These are phyloP conservation scores for Sylvietta virens DNA, from an alignment of 2,113 vertebrate genomes.

Conservation along the genomic window DNA sequence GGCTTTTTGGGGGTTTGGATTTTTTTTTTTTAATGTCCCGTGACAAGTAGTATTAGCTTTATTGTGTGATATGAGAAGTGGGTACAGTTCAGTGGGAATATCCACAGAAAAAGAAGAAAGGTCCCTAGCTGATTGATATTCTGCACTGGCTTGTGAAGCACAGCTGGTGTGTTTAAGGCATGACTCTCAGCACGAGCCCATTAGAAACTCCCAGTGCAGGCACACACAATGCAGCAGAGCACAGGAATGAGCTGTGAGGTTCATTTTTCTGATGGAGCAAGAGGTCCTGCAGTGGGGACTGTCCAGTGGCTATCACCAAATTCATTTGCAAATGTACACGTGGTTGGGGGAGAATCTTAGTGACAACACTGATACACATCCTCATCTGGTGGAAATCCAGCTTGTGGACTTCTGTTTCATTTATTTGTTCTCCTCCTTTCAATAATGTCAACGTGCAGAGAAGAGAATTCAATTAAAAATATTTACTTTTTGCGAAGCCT, in stretches of 20 bases:
- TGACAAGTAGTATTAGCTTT: background rate
- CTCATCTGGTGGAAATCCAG: background rate
- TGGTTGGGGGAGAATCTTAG: background rate
- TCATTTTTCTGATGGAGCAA: background rate
- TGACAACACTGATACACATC: background rate
- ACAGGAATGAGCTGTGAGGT: background rate
- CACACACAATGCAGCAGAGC: background rate
- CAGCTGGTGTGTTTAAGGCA: background rate
- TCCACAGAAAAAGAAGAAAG: background rate
- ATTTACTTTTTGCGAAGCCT: background rate
- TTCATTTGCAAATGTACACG: background rate
- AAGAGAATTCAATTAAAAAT: background rate
- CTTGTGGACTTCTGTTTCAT: background rate
- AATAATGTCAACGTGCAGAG: background rate
- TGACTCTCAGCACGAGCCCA: background rate
- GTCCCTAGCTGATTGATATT: background rate
- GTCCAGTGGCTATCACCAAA: background rate
- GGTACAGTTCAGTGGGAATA: background rate
- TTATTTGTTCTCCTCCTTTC: background rate
- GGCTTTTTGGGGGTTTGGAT: fast-evolving
- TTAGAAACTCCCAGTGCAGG: background rate
- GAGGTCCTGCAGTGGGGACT: background rate
- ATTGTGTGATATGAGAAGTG: background rate
- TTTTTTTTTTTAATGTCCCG: background rate
- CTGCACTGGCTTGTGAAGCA: background rate